These are phyloP conservation scores for Zeus faber DNA, from an alignment of 2,113 vertebrate species.

Conservation along the genomic window DNA sequence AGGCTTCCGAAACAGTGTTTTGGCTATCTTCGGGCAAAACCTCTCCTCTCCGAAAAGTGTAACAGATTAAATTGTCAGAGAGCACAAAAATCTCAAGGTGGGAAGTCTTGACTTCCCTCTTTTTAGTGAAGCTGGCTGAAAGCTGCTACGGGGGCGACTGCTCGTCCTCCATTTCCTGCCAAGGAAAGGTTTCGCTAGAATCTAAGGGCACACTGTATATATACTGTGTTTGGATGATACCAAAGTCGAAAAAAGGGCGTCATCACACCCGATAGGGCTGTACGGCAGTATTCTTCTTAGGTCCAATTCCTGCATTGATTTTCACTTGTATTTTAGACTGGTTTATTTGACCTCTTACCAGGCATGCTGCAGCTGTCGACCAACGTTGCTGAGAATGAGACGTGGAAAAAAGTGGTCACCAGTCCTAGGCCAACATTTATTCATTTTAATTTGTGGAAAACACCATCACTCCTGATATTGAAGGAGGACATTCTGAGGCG, in stretches of 20 bases:
- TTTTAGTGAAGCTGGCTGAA: neutral
- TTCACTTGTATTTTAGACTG: neutral
- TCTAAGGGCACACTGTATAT: neutral
- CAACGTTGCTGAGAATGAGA: constrained; percentile 49
- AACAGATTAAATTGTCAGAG: too few species aligned
- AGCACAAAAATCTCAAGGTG: too few species aligned
- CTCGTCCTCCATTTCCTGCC: constrained; percentile 1
- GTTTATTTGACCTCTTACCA: constrained; percentile 22
- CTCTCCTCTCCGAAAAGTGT: too few species aligned
- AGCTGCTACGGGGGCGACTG: constrained; percentile 7
- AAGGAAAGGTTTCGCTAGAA: neutral
- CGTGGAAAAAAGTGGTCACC: constrained; percentile 27
- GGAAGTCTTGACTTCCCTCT: too few species aligned
- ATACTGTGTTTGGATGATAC: constrained; percentile 4
- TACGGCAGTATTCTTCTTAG: neutral
- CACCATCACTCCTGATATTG: constrained; percentile 12
- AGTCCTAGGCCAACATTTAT: constrained; percentile 18
- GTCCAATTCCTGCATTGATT: neutral
- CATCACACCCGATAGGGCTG: constrained; percentile 9
- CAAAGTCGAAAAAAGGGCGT: constrained; percentile 9
- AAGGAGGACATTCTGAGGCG: constrained; percentile 14
- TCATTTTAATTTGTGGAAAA: constrained; percentile 20
- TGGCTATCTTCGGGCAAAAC: too few species aligned
- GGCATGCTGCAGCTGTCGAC: constrained; percentile 37
- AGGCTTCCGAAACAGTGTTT: too few species aligned